Percentiles rank a stretch among this genome's conserved stretches.
Conservation (phyloP, 1,140 invertebrate genomes). For the Tigriopus japonicus region DNA sequence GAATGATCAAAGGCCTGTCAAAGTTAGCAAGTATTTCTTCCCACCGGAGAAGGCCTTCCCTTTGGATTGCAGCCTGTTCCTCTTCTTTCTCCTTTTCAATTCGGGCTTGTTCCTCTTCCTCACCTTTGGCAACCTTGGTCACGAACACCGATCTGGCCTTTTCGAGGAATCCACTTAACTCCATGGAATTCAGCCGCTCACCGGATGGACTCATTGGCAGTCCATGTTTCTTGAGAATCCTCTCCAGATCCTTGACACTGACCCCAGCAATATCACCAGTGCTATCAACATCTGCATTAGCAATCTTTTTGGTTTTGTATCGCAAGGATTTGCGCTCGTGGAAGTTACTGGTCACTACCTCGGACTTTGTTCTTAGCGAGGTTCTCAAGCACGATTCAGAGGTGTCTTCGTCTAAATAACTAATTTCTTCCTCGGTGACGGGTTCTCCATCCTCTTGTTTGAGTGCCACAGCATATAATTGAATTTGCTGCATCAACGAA, state of each 20-base stretch:
- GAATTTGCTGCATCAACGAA: slow-evolving; percentile 10
- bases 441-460: slow-evolving; percentile 13
- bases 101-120: not conserved
- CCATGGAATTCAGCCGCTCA: not conserved
- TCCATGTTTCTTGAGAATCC: slow-evolving; percentile 5
- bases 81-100: slow-evolving; percentile 63
- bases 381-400: slow-evolving; percentile 9
- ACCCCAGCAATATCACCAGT: not conserved
- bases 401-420: slow-evolving; percentile 2
- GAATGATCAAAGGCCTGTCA: slow-evolving; percentile 63
- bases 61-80: slow-evolving; percentile 37
- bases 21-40: slow-evolving; percentile 65
- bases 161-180: not conserved
- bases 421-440: slow-evolving; percentile 13
- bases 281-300: not conserved
- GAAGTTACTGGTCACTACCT: not conserved
- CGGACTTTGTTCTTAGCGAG: not conserved
- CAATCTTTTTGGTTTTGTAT: slow-evolving; percentile 1
- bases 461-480: slow-evolving; percentile 10
- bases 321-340: slow-evolving; percentile 1
- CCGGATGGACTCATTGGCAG: slow-evolving; percentile 1
- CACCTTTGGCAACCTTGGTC: slow-evolving; percentile 4
- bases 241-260: slow-evolving; percentile 2
- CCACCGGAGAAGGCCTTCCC: slow-evolving; percentile 63
- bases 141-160: not conserved